phyloP scores from a whole-genome alignment of 2,113 vertebrate species.

The Callorhinus ursinus region DNA sequence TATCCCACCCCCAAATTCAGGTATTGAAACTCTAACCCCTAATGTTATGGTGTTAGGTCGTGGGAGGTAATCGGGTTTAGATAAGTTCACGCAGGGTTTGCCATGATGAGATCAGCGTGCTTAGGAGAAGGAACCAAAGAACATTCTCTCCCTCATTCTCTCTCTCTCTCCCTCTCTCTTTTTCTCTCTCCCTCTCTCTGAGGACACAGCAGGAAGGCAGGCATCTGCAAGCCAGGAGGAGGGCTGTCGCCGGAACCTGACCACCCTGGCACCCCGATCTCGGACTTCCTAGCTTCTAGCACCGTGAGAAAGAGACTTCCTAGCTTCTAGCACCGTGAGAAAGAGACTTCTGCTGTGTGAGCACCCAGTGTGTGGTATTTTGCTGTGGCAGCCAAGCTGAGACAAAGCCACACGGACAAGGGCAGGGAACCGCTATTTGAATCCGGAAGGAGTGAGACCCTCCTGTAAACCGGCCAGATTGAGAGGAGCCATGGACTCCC shows the following conservation, averaged over 20 bases:
- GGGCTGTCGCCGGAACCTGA: neutral
- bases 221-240: neutral
- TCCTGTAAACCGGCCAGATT: neutral
- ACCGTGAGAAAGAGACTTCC: neutral
- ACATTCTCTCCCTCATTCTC: neutral
- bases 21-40: neutral
- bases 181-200: too few species aligned
- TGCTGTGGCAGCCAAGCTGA: neutral
- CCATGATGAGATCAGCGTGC: neutral
- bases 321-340: neutral
- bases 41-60: neutral
- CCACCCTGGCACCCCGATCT: neutral
- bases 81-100: neutral
- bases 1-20: neutral
- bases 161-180: neutral
- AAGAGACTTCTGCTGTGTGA: neutral
- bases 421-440: neutral
- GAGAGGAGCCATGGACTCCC: neutral
- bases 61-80: neutral
- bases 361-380: neutral
- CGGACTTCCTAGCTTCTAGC: neutral
- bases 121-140: neutral
- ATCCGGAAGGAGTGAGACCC: neutral
- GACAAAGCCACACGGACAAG: neutral
- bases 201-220: neutral